phyloP scores from a whole-genome alignment of 2,113 vertebrate genomes.

The Chrysochloris asiatica region DNA sequence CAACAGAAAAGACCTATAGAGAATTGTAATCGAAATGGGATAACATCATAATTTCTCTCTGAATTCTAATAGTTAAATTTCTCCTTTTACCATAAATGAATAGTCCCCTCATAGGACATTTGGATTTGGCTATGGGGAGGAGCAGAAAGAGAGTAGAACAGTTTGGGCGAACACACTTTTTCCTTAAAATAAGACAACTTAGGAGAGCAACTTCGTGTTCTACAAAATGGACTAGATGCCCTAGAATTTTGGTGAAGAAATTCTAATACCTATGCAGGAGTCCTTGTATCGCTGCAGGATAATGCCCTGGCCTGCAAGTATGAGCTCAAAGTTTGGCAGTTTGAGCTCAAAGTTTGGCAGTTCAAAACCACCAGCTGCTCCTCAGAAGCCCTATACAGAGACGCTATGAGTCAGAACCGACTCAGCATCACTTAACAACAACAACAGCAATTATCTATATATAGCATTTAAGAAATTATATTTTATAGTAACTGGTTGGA shows the following conservation, averaged over 20 bases:
- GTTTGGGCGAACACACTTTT: neutral
- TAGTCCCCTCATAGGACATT: neutral
- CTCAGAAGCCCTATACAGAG: too few species aligned
- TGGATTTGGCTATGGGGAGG: neutral
- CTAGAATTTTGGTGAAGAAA: neutral
- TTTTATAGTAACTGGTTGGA: neutral
- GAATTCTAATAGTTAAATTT: neutral
- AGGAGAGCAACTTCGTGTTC: neutral
- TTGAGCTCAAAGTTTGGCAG: too few species aligned
- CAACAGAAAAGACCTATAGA: neutral
- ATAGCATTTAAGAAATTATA: too few species aligned
- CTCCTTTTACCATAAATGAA: neutral
- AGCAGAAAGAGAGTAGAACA: neutral
- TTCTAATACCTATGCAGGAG: neutral
- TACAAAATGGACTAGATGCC: neutral
- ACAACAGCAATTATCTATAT: too few species aligned
- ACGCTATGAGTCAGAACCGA: too few species aligned
- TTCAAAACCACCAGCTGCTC: too few species aligned
- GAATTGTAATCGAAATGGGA: neutral
- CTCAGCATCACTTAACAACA: too few species aligned
- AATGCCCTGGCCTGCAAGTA: too few species aligned
- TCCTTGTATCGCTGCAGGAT: too few species aligned
- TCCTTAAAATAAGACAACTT: neutral
- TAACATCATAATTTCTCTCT: neutral
- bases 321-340: too few species aligned